Percentiles rank a stretch among this genome's conserved stretches.
phyloP scores from a whole-genome alignment of 2,888 invertebrate species.

The Tupiocoris notatus region DNA sequence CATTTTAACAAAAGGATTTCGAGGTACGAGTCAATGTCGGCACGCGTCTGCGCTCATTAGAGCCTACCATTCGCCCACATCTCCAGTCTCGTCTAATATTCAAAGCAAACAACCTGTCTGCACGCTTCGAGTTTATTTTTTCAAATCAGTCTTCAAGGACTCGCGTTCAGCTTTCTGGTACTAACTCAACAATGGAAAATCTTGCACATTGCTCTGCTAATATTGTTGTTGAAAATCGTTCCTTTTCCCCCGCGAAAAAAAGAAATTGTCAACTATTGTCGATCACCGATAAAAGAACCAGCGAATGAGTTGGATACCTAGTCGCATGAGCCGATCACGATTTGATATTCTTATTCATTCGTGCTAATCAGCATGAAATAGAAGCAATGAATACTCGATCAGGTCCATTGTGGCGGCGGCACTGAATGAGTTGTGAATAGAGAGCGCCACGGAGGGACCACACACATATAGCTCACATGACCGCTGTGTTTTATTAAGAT shows the following conservation, averaged over 20 bases:
- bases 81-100: background rate
- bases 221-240: too few species aligned
- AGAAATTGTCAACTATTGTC: background rate
- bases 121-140: background rate
- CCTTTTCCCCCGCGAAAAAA: too few species aligned
- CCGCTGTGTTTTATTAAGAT: conserved; percentile 26
- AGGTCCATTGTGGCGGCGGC: background rate
- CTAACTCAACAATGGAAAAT: too few species aligned
- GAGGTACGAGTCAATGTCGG: too few species aligned
- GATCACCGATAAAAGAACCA: background rate
- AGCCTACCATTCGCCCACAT: background rate
- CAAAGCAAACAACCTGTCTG: background rate
- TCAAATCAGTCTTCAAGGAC: background rate
- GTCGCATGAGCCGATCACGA: too few species aligned
- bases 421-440: background rate
- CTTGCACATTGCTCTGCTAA: too few species aligned
- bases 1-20: background rate
- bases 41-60: background rate
- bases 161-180: too few species aligned
- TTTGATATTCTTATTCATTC: too few species aligned
- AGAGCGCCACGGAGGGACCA: conserved; percentile 11
- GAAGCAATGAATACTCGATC: background rate
- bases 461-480: conserved; percentile 33
- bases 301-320: too few species aligned
- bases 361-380: background rate